Percentiles rank a stretch among this genome's conserved stretches.
Conservation (phyloP, 2,888 invertebrate genomes). For the Xestia sexstrigata region DNA sequence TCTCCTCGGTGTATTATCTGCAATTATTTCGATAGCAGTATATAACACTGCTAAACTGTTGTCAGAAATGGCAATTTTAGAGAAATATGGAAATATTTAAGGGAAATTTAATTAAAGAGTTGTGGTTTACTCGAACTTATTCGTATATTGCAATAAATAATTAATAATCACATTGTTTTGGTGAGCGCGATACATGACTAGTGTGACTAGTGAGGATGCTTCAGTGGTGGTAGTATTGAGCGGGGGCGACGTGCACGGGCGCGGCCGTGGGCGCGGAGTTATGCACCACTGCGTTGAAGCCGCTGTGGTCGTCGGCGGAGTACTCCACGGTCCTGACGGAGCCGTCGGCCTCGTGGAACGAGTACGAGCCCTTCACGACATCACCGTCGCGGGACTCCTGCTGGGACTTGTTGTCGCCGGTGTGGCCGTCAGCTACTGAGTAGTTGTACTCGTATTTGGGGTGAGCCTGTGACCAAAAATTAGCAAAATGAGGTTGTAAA, state of each 20-base stretch:
- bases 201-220: constrained; percentile 26
- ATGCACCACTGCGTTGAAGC: constrained; percentile 85
- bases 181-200: constrained; percentile 47
- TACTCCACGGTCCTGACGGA: constrained; percentile 90
- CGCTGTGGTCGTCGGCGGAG: constrained; percentile 89
- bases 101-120: constrained; percentile 5
- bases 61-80: neutral
- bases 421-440: constrained; percentile 90
- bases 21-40: neutral
- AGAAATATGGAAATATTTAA: no score
- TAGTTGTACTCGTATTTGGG: constrained; percentile 89
- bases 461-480: constrained; percentile 75
- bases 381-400: constrained; percentile 90
- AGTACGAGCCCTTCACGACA: constrained; percentile 90
- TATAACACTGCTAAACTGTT: neutral
- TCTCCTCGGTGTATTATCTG: neutral
- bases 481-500: neutral
- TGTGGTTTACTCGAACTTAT: constrained; percentile 41
- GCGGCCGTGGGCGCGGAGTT: constrained; percentile 74
- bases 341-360: constrained; percentile 90
- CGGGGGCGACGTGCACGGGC: constrained; percentile 63
- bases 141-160: constrained; percentile 63
- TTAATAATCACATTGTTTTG: constrained; percentile 53
- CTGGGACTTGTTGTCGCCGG: constrained; percentile 90
- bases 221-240: constrained; percentile 75